Evolutionary conservation across 2,888 invertebrate genomes (phyloP).

Genomic region (Venusia cambrica): DNA sequence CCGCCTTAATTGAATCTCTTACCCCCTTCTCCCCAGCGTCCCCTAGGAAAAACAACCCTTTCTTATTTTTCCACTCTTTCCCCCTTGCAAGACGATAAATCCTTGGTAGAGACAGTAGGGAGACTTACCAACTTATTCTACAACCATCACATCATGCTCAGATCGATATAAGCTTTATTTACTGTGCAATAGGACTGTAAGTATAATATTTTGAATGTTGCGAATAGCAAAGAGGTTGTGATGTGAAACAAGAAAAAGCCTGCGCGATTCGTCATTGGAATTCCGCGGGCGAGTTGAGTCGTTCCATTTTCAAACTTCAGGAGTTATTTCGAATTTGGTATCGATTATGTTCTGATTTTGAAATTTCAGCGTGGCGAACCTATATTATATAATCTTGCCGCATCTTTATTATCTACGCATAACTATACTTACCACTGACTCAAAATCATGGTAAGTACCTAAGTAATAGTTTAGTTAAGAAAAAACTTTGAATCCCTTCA

Average conservation of each 20-base stretch:
- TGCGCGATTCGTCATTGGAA: constrained; percentile 78
- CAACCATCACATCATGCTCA: neutral
- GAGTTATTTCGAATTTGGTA: constrained; percentile 56
- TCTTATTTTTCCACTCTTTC: constrained; percentile 74
- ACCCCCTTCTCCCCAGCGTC: constrained; percentile 52
- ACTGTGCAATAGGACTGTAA: neutral
- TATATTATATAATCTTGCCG: constrained; percentile 9
- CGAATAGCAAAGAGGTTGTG: constrained; percentile 35
- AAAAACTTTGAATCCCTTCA: too few relatives aligned
- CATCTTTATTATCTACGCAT: too few relatives aligned
- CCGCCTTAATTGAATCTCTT: constrained; percentile 75
- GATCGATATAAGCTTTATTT: constrained; percentile 7
- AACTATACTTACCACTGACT: too few relatives aligned
- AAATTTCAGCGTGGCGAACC: constrained; percentile 8
- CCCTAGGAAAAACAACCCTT: constrained; percentile 78
- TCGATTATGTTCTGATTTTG: constrained; percentile 34
- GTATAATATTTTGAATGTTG: constrained; percentile 7
- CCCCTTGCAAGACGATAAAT: constrained; percentile 78
- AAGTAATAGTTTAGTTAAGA: too few relatives aligned
- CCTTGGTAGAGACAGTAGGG: constrained; percentile 76
- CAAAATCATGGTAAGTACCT: too few relatives aligned
- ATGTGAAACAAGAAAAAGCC: constrained; percentile 74
- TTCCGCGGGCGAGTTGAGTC: constrained; percentile 70
- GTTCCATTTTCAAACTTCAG: constrained; percentile 63
- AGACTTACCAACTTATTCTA: constrained; percentile 53